phyloP scores from a whole-genome alignment of 2,888 invertebrate genomes.

The Parnassius mnemosyne region DNA sequence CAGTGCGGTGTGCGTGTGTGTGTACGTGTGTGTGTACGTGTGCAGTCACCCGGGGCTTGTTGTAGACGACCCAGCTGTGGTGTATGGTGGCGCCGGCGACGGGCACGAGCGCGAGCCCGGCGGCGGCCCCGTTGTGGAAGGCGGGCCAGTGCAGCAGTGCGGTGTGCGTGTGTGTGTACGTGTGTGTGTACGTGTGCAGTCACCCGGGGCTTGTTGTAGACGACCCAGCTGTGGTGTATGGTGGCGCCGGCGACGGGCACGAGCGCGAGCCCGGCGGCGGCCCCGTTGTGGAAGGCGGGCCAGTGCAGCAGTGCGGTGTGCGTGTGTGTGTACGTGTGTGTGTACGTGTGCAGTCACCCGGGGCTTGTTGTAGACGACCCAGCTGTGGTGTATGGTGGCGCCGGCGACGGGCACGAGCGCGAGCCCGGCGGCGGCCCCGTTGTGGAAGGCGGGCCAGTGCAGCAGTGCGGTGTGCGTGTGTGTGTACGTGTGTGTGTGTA shows the following conservation, averaged over 20 bases:
- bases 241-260: slow-evolving; percentile 85
- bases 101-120: slow-evolving; percentile 89
- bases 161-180: too few relatives aligned
- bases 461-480: too few relatives aligned
- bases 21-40: not conserved
- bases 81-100: slow-evolving; percentile 87
- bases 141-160: slow-evolving; percentile 60
- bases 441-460: slow-evolving; percentile 88
- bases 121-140: slow-evolving; percentile 97
- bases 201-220: slow-evolving; percentile 92
- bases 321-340: too few relatives aligned
- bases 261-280: slow-evolving; percentile 92
- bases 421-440: slow-evolving; percentile 95
- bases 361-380: slow-evolving; percentile 96
- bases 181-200: slow-evolving; percentile 22
- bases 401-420: slow-evolving; percentile 86
- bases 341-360: slow-evolving; percentile 65
- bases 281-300: slow-evolving; percentile 95
- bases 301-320: too few relatives aligned
- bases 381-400: slow-evolving; percentile 90
- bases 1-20: too few relatives aligned
- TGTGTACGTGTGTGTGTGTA: too few relatives aligned
- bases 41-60: slow-evolving; percentile 86
- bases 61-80: slow-evolving; percentile 95
- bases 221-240: slow-evolving; percentile 95